phyloP scores from a whole-genome alignment of 1,140 invertebrate genomes.

The Pygmarrhopalites habei region DNA sequence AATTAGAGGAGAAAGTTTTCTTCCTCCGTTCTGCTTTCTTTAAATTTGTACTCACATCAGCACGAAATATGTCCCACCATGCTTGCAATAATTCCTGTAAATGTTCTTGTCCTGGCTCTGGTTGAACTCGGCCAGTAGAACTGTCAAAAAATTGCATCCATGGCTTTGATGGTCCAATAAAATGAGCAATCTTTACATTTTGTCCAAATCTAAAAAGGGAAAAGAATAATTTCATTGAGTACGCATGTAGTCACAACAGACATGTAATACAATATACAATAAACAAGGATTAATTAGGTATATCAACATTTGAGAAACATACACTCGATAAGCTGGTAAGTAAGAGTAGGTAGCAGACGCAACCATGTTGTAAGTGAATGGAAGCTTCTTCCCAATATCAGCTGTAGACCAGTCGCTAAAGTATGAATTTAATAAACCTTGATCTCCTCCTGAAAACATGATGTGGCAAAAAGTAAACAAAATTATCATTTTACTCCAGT shows the following conservation, averaged over 20 bases:
- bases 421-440: constrained; percentile 88
- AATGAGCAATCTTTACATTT: constrained; percentile 94
- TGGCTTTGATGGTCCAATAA: constrained; percentile 90
- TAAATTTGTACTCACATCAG: constrained; percentile 55
- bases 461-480: too few species aligned
- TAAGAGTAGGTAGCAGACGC: constrained; percentile 93
- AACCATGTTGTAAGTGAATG: constrained; percentile 97
- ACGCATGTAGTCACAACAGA: too few species aligned
- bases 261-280: too few species aligned
- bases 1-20: too few species aligned
- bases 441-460: constrained; percentile 87
- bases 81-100: constrained; percentile 57
- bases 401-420: constrained; percentile 87
- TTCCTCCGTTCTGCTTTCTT: too few species aligned
- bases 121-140: constrained; percentile 56
- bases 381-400: constrained; percentile 85
- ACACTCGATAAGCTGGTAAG: constrained; percentile 95
- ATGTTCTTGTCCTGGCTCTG: constrained; percentile 52
- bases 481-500: too few species aligned
- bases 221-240: too few species aligned
- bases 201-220: constrained; percentile 62
- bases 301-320: too few species aligned
- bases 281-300: too few species aligned
- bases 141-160: constrained; percentile 81
- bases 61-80: constrained; percentile 89